Evolutionary conservation across 2,113 vertebrate genomes (phyloP).

Genomic region (Oceanodroma tethys): DNA sequence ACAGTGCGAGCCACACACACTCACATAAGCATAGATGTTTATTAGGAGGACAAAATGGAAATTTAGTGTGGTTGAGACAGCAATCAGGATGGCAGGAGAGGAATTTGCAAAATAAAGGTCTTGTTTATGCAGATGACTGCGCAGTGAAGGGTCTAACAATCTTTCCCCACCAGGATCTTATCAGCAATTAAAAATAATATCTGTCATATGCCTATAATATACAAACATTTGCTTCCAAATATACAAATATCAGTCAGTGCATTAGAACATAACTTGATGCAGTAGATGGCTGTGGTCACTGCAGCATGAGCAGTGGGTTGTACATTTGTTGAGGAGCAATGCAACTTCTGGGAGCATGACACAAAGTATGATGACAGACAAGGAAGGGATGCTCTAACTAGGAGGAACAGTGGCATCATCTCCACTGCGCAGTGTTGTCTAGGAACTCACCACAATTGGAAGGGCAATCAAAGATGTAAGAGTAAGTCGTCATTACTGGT

Average conservation of each 20-base stretch:
- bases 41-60: background rate
- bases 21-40: background rate
- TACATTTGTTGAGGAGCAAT: background rate
- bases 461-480: background rate
- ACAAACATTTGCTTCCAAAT: background rate
- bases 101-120: background rate
- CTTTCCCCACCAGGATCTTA: background rate
- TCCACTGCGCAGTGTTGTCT: background rate
- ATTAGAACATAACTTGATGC: background rate
- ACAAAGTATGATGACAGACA: background rate
- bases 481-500: background rate
- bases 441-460: background rate
- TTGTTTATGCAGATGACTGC: background rate
- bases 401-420: background rate
- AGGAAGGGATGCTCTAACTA: background rate
- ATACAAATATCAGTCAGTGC: background rate
- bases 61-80: background rate
- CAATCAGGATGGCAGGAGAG: background rate
- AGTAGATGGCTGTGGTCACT: background rate
- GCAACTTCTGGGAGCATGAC: background rate
- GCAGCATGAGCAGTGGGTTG: background rate
- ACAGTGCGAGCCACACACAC: rapidly evolving
- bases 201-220: background rate
- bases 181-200: background rate
- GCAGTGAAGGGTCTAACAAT: background rate